Evolutionary conservation across 2,888 invertebrate genomes (phyloP), one percentile per base, ranked within the genome.

Genomic region (Pantelozetes paolii): DNA sequence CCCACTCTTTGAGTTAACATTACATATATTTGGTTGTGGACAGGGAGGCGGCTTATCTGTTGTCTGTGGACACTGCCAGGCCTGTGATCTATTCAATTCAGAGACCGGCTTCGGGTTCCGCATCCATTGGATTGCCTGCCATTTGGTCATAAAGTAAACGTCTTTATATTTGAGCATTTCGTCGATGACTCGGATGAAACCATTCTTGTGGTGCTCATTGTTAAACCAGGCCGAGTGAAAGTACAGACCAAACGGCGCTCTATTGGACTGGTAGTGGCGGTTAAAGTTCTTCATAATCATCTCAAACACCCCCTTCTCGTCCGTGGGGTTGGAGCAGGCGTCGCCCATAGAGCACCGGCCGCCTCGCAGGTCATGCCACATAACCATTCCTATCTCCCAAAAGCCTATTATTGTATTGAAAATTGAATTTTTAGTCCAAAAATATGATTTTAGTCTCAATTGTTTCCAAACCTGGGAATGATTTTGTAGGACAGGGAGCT

Each of bases 161-260:
- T 94, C 94, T 76, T 89, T 89, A 30, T 77, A 74, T 32, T 72
- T 48, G 0, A 77, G 45, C 20, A 79, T 76, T 42, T 77, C 89
- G 84, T 94, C 94, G 78, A 94, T 84, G 86, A 95, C 94, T 82
- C 90, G 90, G 79, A 94, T 91, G 84, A 94, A 95, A 28, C 94
- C 94, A 83, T 91, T 91, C 82, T 94, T 92, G 84, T 94, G 94
- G 81, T 94, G 94, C 0, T 92, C 90, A 80, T 94, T 93, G 0
- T 94, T 94, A 83, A 94, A 94, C 94, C 94, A 94, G 0, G 94
- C 94, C 1, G 94, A 94, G 82, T 94, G 94, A 82, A 94, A 94
- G 85, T 90, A 94, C 71, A 94, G 85, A 76, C 94, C 94, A 80
- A 94, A 94, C 64, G 94, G 94, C 77, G 94, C 92, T 82, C 93